phyloP scores from a whole-genome alignment of 2,888 invertebrate species.

The Sinotaia quadrata region DNA sequence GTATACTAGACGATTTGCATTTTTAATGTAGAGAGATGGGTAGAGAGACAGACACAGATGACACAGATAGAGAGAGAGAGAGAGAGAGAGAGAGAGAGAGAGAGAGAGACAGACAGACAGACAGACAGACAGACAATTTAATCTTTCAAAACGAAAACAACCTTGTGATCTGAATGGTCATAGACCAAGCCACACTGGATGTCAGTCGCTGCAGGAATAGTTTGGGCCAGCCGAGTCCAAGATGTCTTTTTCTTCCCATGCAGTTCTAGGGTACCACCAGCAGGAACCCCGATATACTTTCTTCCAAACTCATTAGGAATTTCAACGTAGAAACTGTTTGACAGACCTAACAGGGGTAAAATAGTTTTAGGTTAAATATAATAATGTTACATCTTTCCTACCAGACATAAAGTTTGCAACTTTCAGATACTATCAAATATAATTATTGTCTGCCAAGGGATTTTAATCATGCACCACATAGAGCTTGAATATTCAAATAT shows the following conservation, averaged over 20 bases:
- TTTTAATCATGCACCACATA: neutral
- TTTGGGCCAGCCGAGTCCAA: conserved; percentile 52
- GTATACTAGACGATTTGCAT: too few species aligned
- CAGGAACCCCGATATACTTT: conserved; percentile 55
- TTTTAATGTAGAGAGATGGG: too few species aligned
- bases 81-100: neutral
- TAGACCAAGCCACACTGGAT: neutral
- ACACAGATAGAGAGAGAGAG: neutral
- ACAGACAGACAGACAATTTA: neutral
- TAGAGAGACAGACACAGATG: neutral
- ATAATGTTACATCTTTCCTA: too few species aligned
- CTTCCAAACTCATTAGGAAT: conserved; percentile 40
- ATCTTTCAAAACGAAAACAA: neutral
- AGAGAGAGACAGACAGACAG: neutral
- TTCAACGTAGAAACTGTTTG: neutral
- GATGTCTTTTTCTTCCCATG: conserved; percentile 50
- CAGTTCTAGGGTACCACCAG: conserved; percentile 50
- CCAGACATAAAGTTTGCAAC: too few species aligned
- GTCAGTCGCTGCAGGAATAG: conserved; percentile 12
- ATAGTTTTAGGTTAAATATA: too few species aligned
- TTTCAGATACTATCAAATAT: too few species aligned
- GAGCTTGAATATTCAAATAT: too few species aligned
- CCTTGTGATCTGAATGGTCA: neutral
- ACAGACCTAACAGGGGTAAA: too few species aligned
- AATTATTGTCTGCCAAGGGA: neutral